These are phyloP conservation scores for Paralinhomoeus sp. DNA, from an alignment of 2,888 invertebrate species.

Conservation along the genomic window DNA sequence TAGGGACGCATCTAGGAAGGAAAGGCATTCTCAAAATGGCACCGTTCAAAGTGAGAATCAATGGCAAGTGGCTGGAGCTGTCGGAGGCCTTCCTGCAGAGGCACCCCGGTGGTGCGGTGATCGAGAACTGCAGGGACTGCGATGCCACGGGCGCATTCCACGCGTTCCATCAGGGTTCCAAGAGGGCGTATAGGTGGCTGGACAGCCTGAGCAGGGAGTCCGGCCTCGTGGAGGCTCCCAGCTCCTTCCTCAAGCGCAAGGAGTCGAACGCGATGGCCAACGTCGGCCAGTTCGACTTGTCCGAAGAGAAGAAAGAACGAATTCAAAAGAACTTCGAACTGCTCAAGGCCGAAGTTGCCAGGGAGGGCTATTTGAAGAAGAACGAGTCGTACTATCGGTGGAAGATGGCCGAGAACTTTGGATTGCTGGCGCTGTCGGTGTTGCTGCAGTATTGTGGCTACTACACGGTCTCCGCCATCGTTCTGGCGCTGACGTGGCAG, in stretches of 20 bases:
- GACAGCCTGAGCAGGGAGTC: constrained; percentile 5
- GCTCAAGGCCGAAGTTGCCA: constrained; percentile 13
- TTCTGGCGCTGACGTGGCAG: constrained; percentile 19
- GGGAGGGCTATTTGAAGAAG: constrained; percentile 16
- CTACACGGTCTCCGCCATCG: constrained; percentile 11
- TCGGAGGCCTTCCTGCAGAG: constrained; percentile 15
- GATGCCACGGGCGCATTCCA: constrained; percentile 23
- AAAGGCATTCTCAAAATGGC: no score
- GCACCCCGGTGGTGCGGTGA: constrained; percentile 20
- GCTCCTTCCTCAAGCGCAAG: no score
- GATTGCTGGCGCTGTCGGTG: constrained; percentile 12
- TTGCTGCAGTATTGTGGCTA: constrained; percentile 16
- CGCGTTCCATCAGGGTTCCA: constrained; percentile 20
- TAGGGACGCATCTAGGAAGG: no score
- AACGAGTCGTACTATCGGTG: constrained; percentile 11
- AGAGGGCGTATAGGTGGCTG: constrained; percentile 18
- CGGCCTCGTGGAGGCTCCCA: no score
- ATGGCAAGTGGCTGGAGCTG: constrained; percentile 17
- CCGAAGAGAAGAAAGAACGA: constrained; percentile 14
- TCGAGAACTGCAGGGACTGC: constrained; percentile 18
- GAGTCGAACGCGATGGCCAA: no score
- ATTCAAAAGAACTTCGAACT: constrained; percentile 18
- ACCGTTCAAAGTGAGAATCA: constrained; percentile 11
- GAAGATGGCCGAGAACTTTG: constrained; percentile 11
- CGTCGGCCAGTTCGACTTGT: constrained; percentile 15